These are phyloP conservation scores for Luscinia megarhynchos DNA, from an alignment of 2,797 vertebrate genomes.

Conservation along the genomic window DNA sequence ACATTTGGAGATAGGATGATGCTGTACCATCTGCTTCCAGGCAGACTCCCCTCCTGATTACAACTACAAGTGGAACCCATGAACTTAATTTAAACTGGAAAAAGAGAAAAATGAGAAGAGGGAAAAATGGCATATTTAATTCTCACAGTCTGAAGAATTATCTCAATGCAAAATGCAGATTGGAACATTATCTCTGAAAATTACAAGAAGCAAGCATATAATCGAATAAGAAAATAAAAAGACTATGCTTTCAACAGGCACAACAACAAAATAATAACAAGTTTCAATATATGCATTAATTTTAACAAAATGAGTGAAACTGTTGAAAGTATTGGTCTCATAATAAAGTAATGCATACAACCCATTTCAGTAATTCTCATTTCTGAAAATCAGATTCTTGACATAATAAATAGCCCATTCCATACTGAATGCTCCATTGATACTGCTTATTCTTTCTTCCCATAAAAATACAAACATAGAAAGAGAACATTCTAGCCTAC, in stretches of 20 bases:
- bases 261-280: not conserved
- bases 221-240: not conserved
- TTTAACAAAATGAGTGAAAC: not conserved
- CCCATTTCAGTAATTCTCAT: constrained; percentile 14
- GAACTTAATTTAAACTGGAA: not conserved
- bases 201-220: not conserved
- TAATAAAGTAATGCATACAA: not conserved
- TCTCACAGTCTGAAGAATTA: not conserved
- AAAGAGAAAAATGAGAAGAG: not conserved
- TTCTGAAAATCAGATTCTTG: constrained; percentile 35
- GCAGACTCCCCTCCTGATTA: not conserved
- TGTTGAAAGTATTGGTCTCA: not conserved
- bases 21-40: not conserved
- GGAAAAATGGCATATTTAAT: not conserved
- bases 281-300: constrained; percentile 7
- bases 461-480: constrained; percentile 18
- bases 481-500: constrained; percentile 22
- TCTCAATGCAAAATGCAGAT: not conserved
- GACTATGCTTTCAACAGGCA: not conserved
- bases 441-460: not conserved
- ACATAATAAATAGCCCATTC: not conserved
- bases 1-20: not conserved
- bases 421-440: not conserved
- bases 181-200: not conserved
- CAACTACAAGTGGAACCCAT: not conserved